Percentiles rank a stretch among this genome's conserved stretches.
phyloP scores from a whole-genome alignment of 2,113 vertebrate species.

The Progne subis region DNA sequence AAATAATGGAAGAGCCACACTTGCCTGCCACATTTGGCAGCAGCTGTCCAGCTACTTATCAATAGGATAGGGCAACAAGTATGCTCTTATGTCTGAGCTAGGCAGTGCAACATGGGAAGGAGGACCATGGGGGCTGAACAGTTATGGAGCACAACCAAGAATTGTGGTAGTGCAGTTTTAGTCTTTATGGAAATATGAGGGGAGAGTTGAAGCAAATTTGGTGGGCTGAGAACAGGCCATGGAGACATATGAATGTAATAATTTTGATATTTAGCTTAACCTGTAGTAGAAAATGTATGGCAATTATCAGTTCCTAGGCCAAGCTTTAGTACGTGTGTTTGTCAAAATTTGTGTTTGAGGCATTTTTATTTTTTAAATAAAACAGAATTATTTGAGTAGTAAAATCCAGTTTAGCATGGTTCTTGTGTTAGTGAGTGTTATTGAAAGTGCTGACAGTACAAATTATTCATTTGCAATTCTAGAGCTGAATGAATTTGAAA shows the following conservation, averaged over 20 bases:
- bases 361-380: background rate
- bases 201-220: background rate
- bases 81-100: background rate
- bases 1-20: background rate
- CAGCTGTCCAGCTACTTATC: background rate
- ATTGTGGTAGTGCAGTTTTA: background rate
- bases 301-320: background rate
- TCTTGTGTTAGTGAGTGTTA: background rate
- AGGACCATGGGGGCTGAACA: background rate
- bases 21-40: background rate
- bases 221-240: background rate
- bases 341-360: background rate
- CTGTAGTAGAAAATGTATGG: background rate
- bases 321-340: background rate
- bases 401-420: background rate
- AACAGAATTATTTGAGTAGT: background rate
- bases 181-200: background rate
- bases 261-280: background rate
- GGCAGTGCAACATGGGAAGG: background rate
- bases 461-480: background rate
- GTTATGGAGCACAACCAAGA: background rate
- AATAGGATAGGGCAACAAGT: background rate
- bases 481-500: conserved; percentile 10
- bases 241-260: background rate
- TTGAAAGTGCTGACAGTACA: background rate